phyloP scores from a whole-genome alignment of 2,113 vertebrate species.

The Lathamus discolor region DNA sequence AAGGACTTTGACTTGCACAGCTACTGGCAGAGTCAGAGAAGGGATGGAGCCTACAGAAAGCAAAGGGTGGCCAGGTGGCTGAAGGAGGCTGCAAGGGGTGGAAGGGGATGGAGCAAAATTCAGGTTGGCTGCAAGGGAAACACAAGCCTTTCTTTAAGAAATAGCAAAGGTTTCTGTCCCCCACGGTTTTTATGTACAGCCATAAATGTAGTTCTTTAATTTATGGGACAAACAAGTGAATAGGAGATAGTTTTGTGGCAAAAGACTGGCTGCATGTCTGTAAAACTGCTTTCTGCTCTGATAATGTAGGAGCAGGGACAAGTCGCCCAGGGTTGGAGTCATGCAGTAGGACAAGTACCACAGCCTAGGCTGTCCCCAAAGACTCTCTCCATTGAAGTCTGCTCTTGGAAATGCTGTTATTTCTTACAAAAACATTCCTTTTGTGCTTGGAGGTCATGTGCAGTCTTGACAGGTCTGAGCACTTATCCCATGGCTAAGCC shows the following conservation, averaged over 20 bases:
- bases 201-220: not conserved
- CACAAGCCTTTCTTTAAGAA: not conserved
- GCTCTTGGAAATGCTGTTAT: not conserved
- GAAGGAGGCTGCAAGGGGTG: not conserved
- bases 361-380: not conserved
- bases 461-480: not conserved
- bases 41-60: not conserved
- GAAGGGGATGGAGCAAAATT: not conserved
- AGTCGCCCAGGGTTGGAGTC: not conserved
- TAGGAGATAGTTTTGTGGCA: not conserved
- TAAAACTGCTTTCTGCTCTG: not conserved
- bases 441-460: not conserved
- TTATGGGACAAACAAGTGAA: not conserved
- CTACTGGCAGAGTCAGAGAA: not conserved
- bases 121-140: not conserved
- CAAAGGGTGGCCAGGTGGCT: fast-evolving
- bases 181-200: not conserved
- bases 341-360: not conserved
- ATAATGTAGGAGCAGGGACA: not conserved
- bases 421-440: not conserved
- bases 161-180: not conserved
- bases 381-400: not conserved
- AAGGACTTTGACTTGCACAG: not conserved
- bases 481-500: not conserved
- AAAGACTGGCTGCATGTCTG: not conserved